phyloP scores from a whole-genome alignment of 2,888 invertebrate genomes.

The Trachelus stipa region DNA sequence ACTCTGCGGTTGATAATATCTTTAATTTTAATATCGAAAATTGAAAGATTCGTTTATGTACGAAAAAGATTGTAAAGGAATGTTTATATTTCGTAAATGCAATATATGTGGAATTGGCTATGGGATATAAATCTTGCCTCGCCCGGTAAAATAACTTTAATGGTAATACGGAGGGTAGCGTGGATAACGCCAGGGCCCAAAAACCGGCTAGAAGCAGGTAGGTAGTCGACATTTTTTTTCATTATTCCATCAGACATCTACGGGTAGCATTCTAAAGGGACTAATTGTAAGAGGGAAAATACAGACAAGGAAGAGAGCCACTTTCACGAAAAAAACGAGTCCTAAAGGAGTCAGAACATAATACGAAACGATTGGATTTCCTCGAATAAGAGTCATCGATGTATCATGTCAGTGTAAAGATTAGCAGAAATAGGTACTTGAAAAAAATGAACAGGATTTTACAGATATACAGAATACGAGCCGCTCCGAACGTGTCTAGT shows the following conservation, averaged over 20 bases:
- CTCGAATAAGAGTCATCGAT: not conserved
- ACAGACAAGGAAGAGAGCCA: not conserved
- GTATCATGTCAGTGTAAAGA: not conserved
- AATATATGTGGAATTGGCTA: not conserved
- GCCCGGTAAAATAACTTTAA: conserved; percentile 3
- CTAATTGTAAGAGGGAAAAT: not conserved
- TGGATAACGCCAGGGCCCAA: conserved; percentile 10
- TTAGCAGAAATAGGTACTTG: not conserved
- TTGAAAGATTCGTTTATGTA: too few species aligned
- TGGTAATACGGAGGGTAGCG: conserved; percentile 5
- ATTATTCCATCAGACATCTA: conserved; percentile 11
- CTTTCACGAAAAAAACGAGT: not conserved
- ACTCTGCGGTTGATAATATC: too few species aligned
- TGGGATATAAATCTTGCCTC: not conserved
- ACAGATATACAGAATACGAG: not conserved
- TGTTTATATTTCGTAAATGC: too few species aligned
- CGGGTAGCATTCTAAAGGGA: not conserved
- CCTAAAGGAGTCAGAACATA: not conserved
- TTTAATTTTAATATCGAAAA: too few species aligned
- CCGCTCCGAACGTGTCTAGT: not conserved
- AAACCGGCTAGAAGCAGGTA: conserved; percentile 29
- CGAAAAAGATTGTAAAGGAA: too few species aligned
- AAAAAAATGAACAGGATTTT: not conserved
- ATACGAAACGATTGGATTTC: not conserved
- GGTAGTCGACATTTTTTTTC: conserved; percentile 33